Conservation (phyloP, 2,888 invertebrate genomes). For the Phorcus lineatus region DNA sequence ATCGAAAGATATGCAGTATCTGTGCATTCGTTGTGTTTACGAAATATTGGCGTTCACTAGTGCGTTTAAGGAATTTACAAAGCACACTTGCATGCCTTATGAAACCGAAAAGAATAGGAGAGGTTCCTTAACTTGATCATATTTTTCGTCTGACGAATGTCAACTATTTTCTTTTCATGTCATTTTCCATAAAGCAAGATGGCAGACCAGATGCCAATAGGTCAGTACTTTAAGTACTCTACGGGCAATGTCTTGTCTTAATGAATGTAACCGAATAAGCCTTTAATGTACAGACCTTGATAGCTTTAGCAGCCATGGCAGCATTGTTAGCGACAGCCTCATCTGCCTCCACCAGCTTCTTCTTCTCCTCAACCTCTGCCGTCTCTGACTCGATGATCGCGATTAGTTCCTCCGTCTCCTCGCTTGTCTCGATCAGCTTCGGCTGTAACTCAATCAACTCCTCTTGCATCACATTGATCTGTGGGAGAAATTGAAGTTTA, state of each 20-base stretch:
- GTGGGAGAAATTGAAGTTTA: background rate
- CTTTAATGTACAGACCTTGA: constrained; percentile 63
- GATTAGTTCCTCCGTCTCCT: constrained; percentile 74
- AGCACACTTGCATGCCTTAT: no score
- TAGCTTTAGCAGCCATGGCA: constrained; percentile 72
- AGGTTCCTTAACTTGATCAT: no score
- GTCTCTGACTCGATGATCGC: constrained; percentile 73
- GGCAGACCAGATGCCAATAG: no score
- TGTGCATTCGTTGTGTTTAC: no score
- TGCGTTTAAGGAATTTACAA: no score
- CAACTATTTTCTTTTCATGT: no score
- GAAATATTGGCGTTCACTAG: no score
- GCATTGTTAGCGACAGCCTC: constrained; percentile 72
- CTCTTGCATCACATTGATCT: constrained; percentile 72
- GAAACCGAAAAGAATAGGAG: no score
- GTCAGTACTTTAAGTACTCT: no score
- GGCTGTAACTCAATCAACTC: constrained; percentile 74
- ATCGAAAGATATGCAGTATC: no score
- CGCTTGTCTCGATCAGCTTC: constrained; percentile 70
- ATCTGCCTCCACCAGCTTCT: constrained; percentile 71
- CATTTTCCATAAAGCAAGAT: no score
- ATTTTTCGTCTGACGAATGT: no score
- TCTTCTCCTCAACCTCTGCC: constrained; percentile 71
- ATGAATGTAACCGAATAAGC: background rate
- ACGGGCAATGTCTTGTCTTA: background rate